Evolutionary conservation across 2,797 vertebrate species (phyloP).

Genomic region (Selene dorsalis): DNA sequence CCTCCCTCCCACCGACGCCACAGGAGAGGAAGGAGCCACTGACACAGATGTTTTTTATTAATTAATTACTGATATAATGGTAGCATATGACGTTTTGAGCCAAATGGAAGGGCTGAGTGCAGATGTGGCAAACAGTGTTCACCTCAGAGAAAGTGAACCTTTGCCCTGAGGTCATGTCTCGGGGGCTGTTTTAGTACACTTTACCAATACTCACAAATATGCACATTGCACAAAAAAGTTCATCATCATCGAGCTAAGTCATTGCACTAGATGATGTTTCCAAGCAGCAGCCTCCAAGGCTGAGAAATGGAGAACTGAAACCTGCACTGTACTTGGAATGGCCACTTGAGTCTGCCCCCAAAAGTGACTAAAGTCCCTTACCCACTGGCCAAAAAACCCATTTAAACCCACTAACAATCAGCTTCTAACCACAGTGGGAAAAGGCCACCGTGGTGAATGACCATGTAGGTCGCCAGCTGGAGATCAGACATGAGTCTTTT

Average conservation of each 20-base stretch:
- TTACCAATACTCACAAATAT: background rate
- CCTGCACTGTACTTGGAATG: too few relatives aligned
- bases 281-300: too few relatives aligned
- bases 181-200: background rate
- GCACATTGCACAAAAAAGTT: background rate
- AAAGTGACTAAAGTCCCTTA: too few relatives aligned
- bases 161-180: background rate
- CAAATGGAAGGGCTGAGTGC: background rate
- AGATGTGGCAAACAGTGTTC: background rate
- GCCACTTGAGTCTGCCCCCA: too few relatives aligned
- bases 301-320: too few relatives aligned
- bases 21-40: background rate
- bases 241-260: background rate
- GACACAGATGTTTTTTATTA: background rate
- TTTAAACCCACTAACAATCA: too few relatives aligned
- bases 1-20: conserved; percentile 4
- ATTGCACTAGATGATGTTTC: background rate
- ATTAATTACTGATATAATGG: background rate
- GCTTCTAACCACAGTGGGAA: too few relatives aligned
- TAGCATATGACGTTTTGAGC: background rate
- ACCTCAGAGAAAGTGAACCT: background rate
- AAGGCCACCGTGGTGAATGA: too few relatives aligned
- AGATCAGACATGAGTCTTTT: too few relatives aligned
- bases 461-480: too few relatives aligned
- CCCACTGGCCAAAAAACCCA: too few relatives aligned